A percentile compares a stretch with the other conserved stretches of the same genome.
Evolutionary conservation across 2,888 invertebrate genomes (phyloP).

Genomic region (Conops quadrifasciatus): DNA sequence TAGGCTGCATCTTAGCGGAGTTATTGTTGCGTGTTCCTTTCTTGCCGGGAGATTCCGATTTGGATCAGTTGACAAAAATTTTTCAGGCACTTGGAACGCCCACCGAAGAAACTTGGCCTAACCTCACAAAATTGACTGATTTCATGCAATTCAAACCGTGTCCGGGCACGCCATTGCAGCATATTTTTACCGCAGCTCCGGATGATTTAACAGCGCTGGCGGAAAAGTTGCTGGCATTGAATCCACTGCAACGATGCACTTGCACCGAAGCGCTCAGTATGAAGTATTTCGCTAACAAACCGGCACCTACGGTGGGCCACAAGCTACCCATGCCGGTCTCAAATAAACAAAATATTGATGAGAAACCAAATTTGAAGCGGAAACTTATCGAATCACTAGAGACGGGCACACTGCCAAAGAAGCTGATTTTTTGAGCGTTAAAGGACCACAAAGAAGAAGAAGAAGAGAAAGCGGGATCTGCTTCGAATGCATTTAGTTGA

Average conservation of each 20-base stretch:
- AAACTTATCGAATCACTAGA: constrained; percentile 72
- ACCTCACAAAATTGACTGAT: constrained; percentile 82
- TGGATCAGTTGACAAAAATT: constrained; percentile 95
- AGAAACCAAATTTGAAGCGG: constrained; percentile 73
- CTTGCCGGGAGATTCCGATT: constrained; percentile 94
- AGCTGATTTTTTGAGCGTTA: constrained; percentile 67
- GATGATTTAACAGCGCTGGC: constrained; percentile 89
- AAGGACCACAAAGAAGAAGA: not conserved
- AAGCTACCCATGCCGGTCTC: constrained; percentile 72
- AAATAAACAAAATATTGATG: constrained; percentile 55
- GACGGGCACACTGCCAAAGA: constrained; percentile 70
- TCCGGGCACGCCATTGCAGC: constrained; percentile 82
- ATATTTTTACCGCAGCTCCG: constrained; percentile 94
- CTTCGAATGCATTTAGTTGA: not conserved
- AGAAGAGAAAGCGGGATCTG: not conserved
- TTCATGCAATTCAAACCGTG: constrained; percentile 92
- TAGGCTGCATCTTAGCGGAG: constrained; percentile 98
- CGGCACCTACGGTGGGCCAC: constrained; percentile 84
- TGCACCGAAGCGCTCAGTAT: constrained; percentile 87
- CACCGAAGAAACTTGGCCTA: constrained; percentile 90
- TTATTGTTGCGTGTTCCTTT: constrained; percentile 90
- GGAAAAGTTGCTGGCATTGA: constrained; percentile 78
- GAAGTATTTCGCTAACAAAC: constrained; percentile 91
- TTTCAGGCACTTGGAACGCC: constrained; percentile 96
- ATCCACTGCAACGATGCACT: constrained; percentile 83